Conservation (phyloP, 2,797 vertebrate genomes). For the Uromys caudimaculatus region DNA sequence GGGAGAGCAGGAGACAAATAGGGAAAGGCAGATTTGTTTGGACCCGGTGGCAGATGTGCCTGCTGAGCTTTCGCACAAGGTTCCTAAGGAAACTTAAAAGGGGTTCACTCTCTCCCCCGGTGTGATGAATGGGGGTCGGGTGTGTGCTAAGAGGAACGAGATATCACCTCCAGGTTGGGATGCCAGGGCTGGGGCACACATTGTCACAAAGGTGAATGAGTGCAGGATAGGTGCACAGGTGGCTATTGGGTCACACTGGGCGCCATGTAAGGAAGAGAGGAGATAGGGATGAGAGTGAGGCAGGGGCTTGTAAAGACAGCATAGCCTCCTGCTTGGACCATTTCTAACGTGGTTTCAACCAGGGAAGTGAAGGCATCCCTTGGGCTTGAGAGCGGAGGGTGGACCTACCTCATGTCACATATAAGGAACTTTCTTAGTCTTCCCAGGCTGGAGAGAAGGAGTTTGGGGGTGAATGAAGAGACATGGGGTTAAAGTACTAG, state of each 20-base stretch:
- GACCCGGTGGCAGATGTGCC: constrained; percentile 67
- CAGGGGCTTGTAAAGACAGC: neutral
- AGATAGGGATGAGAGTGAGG: neutral
- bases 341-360: constrained; percentile 3
- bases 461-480: neutral
- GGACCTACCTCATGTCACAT: neutral
- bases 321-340: neutral
- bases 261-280: neutral
- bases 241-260: neutral
- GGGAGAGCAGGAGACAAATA: constrained; percentile 46
- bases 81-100: constrained; percentile 67
- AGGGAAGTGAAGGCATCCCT: neutral
- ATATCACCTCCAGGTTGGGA: neutral
- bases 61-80: constrained; percentile 72
- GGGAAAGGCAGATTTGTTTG: constrained; percentile 63
- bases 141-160: neutral
- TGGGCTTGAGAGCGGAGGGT: neutral
- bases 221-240: constrained; percentile 14
- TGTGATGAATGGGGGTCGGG: neutral
- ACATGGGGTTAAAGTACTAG: neutral
- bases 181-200: neutral
- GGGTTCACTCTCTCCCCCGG: neutral
- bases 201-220: neutral
- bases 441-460: neutral
- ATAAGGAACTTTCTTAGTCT: neutral